These are phyloP conservation scores for Excalfactoria chinensis DNA, from an alignment of 2,113 vertebrate genomes.

Conservation along the genomic window DNA sequence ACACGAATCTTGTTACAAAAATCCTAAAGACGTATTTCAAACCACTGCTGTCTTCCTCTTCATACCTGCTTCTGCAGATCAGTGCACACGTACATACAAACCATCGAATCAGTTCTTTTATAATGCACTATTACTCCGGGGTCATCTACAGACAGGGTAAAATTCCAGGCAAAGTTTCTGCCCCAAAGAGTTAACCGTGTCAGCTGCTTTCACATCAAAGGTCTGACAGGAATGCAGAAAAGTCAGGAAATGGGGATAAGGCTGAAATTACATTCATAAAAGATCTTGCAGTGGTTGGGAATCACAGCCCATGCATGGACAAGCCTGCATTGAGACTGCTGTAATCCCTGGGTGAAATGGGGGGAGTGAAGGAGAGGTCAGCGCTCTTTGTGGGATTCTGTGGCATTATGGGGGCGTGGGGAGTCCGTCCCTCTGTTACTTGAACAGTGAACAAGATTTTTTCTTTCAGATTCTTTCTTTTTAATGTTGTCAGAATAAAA, in stretches of 20 bases:
- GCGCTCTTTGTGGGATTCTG: conserved; percentile 50
- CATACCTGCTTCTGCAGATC: neutral
- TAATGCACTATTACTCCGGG: neutral
- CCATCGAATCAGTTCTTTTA: neutral
- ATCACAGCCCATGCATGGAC: conserved; percentile 36
- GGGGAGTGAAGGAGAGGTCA: conserved; percentile 49
- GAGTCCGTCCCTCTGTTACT: conserved; percentile 33
- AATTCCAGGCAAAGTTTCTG: neutral
- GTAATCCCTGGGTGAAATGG: conserved; percentile 42
- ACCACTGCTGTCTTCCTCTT: neutral
- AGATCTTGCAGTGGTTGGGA: conserved; percentile 19
- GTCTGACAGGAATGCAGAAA: neutral
- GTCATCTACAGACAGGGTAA: neutral
- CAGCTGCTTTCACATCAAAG: neutral
- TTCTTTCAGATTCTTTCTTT: neutral
- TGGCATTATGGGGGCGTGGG: conserved; percentile 29
- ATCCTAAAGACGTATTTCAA: neutral
- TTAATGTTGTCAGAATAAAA: conserved; percentile 10
- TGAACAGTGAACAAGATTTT: neutral
- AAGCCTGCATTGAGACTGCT: conserved; percentile 31
- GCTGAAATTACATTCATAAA: conserved; percentile 40
- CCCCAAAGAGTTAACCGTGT: neutral
- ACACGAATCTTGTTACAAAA: neutral
- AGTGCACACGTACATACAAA: neutral
- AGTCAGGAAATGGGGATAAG: conserved; percentile 36